A percentile compares a stretch with the other conserved stretches of the same genome.
phyloP scores from a whole-genome alignment of 2,888 invertebrate species.

The Volucella bombylans region DNA sequence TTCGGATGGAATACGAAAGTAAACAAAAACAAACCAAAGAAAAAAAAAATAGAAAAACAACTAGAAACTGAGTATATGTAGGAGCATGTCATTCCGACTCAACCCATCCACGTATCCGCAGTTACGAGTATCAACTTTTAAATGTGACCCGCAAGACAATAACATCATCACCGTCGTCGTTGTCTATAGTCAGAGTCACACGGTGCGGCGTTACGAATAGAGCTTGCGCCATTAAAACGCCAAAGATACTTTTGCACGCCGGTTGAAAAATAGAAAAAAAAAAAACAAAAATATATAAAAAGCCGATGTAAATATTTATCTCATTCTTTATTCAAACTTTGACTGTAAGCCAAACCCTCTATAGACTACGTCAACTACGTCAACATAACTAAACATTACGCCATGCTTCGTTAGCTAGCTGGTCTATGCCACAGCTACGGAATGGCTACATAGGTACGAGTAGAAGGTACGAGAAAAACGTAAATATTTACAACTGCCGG shows the following conservation, averaged over 20 bases:
- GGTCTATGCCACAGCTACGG: neutral
- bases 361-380: conserved; percentile 54
- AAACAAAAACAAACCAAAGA: neutral
- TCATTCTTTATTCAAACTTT: conserved; percentile 48
- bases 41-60: conserved; percentile 19
- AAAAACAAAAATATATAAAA: conserved; percentile 5
- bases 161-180: conserved; percentile 22
- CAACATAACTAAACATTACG: conserved; percentile 53
- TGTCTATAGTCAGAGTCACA: conserved; percentile 25
- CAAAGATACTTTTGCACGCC: conserved; percentile 34
- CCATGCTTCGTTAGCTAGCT: conserved; percentile 38
- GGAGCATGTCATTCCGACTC: conserved; percentile 5
- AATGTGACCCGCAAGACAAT: conserved; percentile 53
- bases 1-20: conserved; percentile 5
- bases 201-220: neutral
- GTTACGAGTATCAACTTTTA: conserved; percentile 57
- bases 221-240: conserved; percentile 40
- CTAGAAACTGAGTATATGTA: neutral
- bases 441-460: neutral
- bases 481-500: conserved; percentile 32
- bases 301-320: conserved; percentile 62
- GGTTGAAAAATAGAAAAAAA: conserved; percentile 25
- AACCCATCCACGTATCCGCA: conserved; percentile 26
- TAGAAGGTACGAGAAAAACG: conserved; percentile 12
- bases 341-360: conserved; percentile 7